Evolutionary conservation across 1,140 invertebrate species (phyloP), one percentile per base, ranked within the genome.

Genomic region (Palaemon carinicauda): DNA sequence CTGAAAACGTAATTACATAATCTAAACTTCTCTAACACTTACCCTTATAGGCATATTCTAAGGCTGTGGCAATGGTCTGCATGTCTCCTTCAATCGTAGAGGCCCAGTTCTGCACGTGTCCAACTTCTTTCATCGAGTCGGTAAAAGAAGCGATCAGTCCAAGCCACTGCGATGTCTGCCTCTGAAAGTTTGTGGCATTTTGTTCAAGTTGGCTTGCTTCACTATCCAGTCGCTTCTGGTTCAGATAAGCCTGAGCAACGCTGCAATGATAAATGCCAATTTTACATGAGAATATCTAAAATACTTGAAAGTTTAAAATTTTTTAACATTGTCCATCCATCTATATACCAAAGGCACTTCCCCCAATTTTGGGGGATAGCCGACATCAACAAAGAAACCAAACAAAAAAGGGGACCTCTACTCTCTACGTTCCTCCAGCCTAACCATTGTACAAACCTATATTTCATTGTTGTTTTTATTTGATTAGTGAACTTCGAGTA

Each of bases 71-170:
- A 89, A 99, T 96, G 0, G 96, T 96, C 91, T 95, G 94, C 95
- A 99, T 98, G 91, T 99, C 98, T 74, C 95, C 95, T 92, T 99
- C 98, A 89, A 99, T 99, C 88, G 96, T 98, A 89, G 95, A 94
- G 0, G 98, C 97, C 98, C 98, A 99, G 92, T 98, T 99, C 92
- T 99, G 97, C 12, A 98, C 98, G 94, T 99, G 98, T 17, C 98
- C 98, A 73, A 99, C 95, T 94, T 99, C 98, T 94, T 99, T 99
- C 0, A 99, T 92, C 1, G 97, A 95, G 91, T 96, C 96, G 89
- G 83, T 80, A 90, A 99, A 98, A 83, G 96, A 96, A 91, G 99
- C 98, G 5, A 99, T 96, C 50, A 99, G 92, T 89, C 95, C 95
- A 0, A 99, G 91, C 98, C 98, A 99, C 90, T 98, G 97, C 89